Evolutionary conservation across 2,797 vertebrate genomes (phyloP).

Genomic region (Schizopygopsis malacanthus): DNA sequence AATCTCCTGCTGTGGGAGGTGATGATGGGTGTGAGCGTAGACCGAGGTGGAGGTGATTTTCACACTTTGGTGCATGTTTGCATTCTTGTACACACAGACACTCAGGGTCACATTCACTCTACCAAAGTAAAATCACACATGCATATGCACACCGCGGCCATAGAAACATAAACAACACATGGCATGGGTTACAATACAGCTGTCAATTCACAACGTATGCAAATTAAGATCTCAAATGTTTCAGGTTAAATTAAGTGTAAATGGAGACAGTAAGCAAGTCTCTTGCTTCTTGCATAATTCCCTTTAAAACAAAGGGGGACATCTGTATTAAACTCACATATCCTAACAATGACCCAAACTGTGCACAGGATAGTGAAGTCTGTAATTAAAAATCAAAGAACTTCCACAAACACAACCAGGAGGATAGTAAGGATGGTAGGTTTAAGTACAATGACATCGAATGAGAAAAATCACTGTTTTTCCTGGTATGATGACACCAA

Average conservation of each 20-base stretch:
- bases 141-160: background rate
- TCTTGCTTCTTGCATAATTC: background rate
- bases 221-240: background rate
- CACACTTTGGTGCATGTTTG: constrained; percentile 35
- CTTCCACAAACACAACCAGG: background rate
- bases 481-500: constrained; percentile 1
- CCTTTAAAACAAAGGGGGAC: background rate
- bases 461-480: constrained; percentile 13
- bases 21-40: constrained; percentile 39
- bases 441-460: background rate
- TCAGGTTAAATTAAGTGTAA: background rate
- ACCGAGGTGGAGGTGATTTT: constrained; percentile 31
- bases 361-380: background rate
- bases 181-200: background rate
- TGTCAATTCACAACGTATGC: background rate
- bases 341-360: background rate
- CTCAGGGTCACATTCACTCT: constrained; percentile 1
- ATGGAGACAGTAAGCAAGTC: background rate
- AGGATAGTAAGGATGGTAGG: background rate
- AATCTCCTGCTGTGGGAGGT: constrained; percentile 36
- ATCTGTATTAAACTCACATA: background rate
- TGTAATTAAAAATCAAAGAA: background rate
- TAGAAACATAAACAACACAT: constrained; percentile 2
- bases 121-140: constrained; percentile 1
- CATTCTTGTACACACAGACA: constrained; percentile 17